Base-by-base conservation (phyloP, 2,113 vertebrate species). In the Rhinogobius similis region DNA sequence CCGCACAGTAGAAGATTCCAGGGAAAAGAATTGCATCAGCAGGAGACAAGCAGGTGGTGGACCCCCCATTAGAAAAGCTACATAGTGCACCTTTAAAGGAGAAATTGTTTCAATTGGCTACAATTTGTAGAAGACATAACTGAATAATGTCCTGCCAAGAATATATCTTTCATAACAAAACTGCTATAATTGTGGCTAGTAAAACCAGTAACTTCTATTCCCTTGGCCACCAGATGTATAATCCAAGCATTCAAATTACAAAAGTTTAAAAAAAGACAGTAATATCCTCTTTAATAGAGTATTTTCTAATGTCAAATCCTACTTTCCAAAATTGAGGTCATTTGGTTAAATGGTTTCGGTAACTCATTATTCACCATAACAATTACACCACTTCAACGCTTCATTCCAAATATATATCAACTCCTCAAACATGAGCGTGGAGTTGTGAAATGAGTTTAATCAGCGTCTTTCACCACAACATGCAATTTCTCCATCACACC, bases 401-500 rank as follows among this genome's bases (percentile, higher is more conserved):
- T 36, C 18, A n/a, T n/a, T 36, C n/a, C 1, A 21, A 61, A 61
- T 38, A 32, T n/a, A 32, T 9, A 59, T 29, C 26, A 38, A 38
- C 18, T 36, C 27, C 14, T 58, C 52, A 12, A 24, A 55, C n/a
- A 24, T 26, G 10, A 18, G 24, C 16, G 24, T 18, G 26, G 16
- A 29, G 26, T 58, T 58, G 24, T 29, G 10, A 61, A 61, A 36
- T 7, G 8, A 20, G 4, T 61, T 12, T 38, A 36, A 61, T 61
- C 16, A 36, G 29, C 58, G 2, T 36, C 58, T 61, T 21, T 36
- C 20, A 5, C 29, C 18, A 61, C 58, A 61, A 36, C 58, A 61
- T 61, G 58, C 10, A 61, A 36, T 61, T 61, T 61, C 26, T 38
- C 58, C 29, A n/a, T 61, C 29, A 61, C 27, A 36, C 29, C 29